Conservation (phyloP, 2,113 vertebrate species). For the Pelodiscus sinensis region DNA sequence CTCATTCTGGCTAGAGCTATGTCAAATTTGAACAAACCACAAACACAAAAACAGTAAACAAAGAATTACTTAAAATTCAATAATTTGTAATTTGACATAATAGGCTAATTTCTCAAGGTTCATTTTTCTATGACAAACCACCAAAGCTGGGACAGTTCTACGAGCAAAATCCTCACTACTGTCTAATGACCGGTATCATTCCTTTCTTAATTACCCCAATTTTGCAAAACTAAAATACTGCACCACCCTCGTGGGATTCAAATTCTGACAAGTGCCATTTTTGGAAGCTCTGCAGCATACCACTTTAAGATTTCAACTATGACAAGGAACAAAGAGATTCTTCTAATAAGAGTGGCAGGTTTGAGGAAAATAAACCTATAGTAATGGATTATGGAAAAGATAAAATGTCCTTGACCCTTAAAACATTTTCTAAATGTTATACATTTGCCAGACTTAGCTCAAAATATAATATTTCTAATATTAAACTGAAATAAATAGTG, state of each 20-base stretch:
- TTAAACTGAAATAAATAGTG: background rate
- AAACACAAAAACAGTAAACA: slow-evolving; percentile 56
- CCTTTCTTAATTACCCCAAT: background rate
- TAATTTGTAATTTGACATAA: slow-evolving; percentile 60
- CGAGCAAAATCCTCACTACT: background rate
- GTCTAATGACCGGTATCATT: background rate
- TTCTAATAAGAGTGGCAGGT: background rate
- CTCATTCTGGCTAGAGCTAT: slow-evolving; percentile 31
- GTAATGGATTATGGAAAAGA: slow-evolving; percentile 56
- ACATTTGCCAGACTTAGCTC: background rate
- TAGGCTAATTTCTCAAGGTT: slow-evolving; percentile 40
- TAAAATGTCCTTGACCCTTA: slow-evolving; percentile 47
- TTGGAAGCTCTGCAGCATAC: background rate
- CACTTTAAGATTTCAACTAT: background rate
- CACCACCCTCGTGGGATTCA: background rate
- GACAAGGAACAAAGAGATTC: background rate
- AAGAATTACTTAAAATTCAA: slow-evolving; percentile 64
- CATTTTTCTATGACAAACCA: slow-evolving; percentile 63
- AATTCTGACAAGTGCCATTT: background rate
- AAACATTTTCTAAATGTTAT: slow-evolving; percentile 56
- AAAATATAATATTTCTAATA: slow-evolving; percentile 17
- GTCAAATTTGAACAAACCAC: slow-evolving; percentile 57
- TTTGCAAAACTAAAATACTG: background rate
- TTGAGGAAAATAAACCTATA: slow-evolving; percentile 26
- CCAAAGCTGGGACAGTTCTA: slow-evolving; percentile 37